These are phyloP conservation scores for Esox masquinongy DNA, from an alignment of 2,797 vertebrate species.

Conservation along the genomic window DNA sequence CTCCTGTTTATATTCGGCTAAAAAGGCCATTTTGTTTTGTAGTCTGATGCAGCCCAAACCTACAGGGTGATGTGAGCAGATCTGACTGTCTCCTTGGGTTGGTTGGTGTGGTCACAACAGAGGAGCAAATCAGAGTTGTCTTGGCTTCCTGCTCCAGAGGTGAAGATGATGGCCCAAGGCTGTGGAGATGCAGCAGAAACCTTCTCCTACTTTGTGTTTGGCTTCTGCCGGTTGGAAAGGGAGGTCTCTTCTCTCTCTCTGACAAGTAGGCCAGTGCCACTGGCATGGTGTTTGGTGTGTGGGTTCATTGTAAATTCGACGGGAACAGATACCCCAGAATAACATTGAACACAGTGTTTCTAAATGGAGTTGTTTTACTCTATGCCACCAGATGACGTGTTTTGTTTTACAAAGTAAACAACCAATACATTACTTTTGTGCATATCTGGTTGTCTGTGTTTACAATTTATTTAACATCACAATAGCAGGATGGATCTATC, in stretches of 20 bases:
- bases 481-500: neutral
- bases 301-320: conserved; percentile 27
- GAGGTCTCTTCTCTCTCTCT: conserved; percentile 49
- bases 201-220: conserved; percentile 44
- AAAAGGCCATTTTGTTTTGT: conserved; percentile 28
- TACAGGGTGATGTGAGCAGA: conserved; percentile 58
- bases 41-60: conserved; percentile 34
- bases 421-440: neutral
- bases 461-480: neutral
- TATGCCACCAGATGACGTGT: no score
- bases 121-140: conserved; percentile 46
- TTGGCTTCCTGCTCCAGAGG: conserved; percentile 47
- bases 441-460: neutral
- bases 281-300: conserved; percentile 48
- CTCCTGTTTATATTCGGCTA: conserved; percentile 18
- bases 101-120: conserved; percentile 49
- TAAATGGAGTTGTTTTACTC: neutral
- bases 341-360: neutral
- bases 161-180: conserved; percentile 54
- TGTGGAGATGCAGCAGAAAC: conserved; percentile 60
- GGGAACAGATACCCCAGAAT: conserved; percentile 46
- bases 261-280: conserved; percentile 59
- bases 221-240: conserved; percentile 48
- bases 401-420: neutral
- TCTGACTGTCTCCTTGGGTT: conserved; percentile 49